Percentiles rank a stretch among this genome's conserved stretches.
Evolutionary conservation across 2,797 vertebrate genomes (phyloP).

Genomic region (Rhynchonycteris naso): DNA sequence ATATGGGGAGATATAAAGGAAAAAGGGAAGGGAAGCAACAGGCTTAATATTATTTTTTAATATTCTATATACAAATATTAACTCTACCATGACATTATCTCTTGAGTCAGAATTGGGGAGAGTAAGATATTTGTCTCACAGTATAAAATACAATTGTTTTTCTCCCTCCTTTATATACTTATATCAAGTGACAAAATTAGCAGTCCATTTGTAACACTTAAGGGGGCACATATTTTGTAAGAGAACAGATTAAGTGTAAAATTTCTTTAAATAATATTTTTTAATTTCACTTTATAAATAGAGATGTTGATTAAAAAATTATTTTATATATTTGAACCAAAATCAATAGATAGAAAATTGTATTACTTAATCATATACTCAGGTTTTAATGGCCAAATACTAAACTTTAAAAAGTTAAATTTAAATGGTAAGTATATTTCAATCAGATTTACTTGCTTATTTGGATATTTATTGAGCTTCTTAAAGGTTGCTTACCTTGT

Average conservation of each 20-base stretch:
- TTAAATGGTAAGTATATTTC: background rate
- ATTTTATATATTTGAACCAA: background rate
- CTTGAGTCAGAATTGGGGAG: background rate
- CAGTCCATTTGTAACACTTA: background rate
- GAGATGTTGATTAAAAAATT: background rate
- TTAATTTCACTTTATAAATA: conserved; percentile 35
- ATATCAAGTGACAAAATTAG: background rate
- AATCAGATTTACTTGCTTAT: background rate
- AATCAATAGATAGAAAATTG: background rate
- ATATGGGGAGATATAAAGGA: background rate
- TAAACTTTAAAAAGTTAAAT: conserved; percentile 17
- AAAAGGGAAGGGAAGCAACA: background rate
- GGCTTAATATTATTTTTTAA: background rate
- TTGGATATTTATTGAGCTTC: conserved; percentile 14
- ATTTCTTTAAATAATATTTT: conserved; percentile 14
- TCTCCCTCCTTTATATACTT: background rate
- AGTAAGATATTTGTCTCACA: background rate
- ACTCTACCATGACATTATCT: background rate
- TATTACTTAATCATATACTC: background rate
- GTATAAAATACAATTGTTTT: background rate
- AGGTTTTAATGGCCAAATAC: conserved; percentile 23
- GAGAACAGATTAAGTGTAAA: background rate
- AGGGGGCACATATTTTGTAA: background rate
- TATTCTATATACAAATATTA: background rate
- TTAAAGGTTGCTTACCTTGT: background rate